Percentiles rank a stretch among this genome's conserved stretches.
Evolutionary conservation across 2,888 invertebrate species (phyloP).

Genomic region (Drosophila trichaetosa): DNA sequence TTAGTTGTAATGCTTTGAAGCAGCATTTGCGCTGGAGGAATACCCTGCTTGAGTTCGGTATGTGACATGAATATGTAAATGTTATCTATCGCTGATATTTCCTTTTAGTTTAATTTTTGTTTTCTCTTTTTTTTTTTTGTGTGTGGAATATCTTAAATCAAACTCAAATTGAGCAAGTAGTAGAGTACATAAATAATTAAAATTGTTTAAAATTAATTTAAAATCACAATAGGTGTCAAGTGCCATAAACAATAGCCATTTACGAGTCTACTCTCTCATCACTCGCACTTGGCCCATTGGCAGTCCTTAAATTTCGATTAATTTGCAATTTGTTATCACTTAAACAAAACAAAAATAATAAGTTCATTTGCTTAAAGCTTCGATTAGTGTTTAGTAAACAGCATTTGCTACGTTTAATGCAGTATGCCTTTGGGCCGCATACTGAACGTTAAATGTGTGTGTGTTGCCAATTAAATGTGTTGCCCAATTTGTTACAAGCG

Average conservation of each 20-base stretch:
- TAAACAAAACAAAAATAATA: slow-evolving; percentile 6
- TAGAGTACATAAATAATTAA: slow-evolving; percentile 43
- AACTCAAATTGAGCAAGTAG: slow-evolving; percentile 39
- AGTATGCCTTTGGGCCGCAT: slow-evolving; percentile 19
- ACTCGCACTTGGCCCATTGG: slow-evolving; percentile 6
- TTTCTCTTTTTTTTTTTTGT: background rate
- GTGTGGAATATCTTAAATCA: slow-evolving; percentile 24
- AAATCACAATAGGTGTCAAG: slow-evolving; percentile 48
- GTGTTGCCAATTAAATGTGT: slow-evolving; percentile 3
- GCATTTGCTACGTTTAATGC: slow-evolving; percentile 17
- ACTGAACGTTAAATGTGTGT: slow-evolving; percentile 19
- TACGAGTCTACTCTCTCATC: background rate
- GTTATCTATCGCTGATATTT: slow-evolving; percentile 1
- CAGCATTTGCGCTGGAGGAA: slow-evolving; percentile 34
- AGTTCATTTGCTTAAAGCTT: slow-evolving; percentile 2
- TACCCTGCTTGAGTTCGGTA: slow-evolving; percentile 29
- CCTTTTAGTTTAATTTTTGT: background rate
- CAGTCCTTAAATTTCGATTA: slow-evolving; percentile 7
- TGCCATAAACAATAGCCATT: slow-evolving; percentile 14
- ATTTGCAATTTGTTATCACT: slow-evolving; percentile 21
- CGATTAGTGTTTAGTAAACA: slow-evolving; percentile 16
- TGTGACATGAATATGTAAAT: slow-evolving; percentile 42
- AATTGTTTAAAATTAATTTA: slow-evolving; percentile 39
- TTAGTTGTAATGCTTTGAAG: slow-evolving; percentile 50
- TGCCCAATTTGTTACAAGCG: slow-evolving; percentile 9